These are phyloP conservation scores for Agrochola lota DNA, from an alignment of 2,888 invertebrate species.

Conservation along the genomic window DNA sequence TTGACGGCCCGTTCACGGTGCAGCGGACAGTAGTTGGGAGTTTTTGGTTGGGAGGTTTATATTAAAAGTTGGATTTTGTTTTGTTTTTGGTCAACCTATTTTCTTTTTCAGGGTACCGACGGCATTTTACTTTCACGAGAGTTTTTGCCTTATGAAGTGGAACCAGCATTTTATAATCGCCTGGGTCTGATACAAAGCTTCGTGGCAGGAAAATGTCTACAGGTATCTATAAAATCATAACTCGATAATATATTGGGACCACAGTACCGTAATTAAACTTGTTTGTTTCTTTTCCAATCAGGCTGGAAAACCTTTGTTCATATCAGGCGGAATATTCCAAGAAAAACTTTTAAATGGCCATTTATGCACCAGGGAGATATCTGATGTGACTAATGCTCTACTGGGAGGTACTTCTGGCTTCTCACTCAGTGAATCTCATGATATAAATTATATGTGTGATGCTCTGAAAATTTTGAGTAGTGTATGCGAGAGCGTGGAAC, in stretches of 20 bases:
- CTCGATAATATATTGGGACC: background rate
- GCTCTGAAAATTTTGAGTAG: conserved; percentile 75
- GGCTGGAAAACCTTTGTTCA: conserved; percentile 81
- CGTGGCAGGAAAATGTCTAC: conserved; percentile 79
- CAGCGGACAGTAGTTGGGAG: background rate
- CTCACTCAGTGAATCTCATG: conserved; percentile 70
- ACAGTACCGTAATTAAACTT: background rate
- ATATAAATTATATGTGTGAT: conserved; percentile 66
- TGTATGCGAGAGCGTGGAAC: conserved; percentile 77
- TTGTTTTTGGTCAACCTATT: background rate
- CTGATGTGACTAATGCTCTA: conserved; percentile 79
- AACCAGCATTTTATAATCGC: conserved; percentile 64
- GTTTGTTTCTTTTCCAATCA: conserved; percentile 48
- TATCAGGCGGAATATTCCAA: conserved; percentile 79
- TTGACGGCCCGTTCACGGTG: no score
- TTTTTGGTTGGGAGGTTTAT: background rate
- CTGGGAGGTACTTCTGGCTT: conserved; percentile 82
- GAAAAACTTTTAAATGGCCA: conserved; percentile 67
- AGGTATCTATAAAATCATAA: conserved; percentile 68
- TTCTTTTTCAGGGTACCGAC: conserved; percentile 76
- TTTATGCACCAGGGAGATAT: conserved; percentile 71
- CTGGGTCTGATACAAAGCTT: conserved; percentile 80
- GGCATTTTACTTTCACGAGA: conserved; percentile 80
- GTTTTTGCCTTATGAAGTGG: conserved; percentile 79
- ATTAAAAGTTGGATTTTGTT: background rate